Evolutionary conservation across 2,113 vertebrate genomes (phyloP).

Genomic region (Macaca mulatta): DNA sequence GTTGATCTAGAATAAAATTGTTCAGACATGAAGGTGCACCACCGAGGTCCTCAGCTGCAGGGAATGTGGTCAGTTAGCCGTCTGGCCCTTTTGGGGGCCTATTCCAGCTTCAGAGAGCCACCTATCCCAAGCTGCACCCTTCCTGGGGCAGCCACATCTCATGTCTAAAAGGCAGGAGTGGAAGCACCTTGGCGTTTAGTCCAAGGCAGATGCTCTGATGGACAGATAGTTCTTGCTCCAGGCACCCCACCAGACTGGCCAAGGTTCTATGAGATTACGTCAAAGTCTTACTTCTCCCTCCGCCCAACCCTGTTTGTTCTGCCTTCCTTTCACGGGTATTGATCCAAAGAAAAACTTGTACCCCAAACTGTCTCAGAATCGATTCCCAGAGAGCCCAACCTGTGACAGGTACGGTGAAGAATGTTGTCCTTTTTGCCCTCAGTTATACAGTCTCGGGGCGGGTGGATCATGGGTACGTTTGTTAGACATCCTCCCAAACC

Average conservation of each 20-base stretch:
- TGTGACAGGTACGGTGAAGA: not conserved
- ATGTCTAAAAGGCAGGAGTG: fast-evolving
- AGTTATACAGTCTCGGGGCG: fast-evolving
- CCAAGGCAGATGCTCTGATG: fast-evolving
- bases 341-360: not conserved
- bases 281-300: not conserved
- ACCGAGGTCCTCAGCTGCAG: not conserved
- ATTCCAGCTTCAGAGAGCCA: not conserved
- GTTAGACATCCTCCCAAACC: not conserved
- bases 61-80: not conserved
- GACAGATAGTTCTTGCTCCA: too few species aligned
- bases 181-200: not conserved
- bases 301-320: not conserved
- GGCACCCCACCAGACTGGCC: too few species aligned
- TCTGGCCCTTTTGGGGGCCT: not conserved
- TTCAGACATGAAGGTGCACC: not conserved
- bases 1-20: not conserved
- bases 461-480: too few species aligned
- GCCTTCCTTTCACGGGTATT: not conserved
- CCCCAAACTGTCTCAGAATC: not conserved
- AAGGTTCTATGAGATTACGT: not conserved
- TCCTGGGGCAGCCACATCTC: too few species aligned
- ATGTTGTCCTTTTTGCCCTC: not conserved
- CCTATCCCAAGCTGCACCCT: not conserved
- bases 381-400: not conserved